Evolutionary conservation across 2,113 vertebrate genomes (phyloP).

Genomic region (Cariama cristata): DNA sequence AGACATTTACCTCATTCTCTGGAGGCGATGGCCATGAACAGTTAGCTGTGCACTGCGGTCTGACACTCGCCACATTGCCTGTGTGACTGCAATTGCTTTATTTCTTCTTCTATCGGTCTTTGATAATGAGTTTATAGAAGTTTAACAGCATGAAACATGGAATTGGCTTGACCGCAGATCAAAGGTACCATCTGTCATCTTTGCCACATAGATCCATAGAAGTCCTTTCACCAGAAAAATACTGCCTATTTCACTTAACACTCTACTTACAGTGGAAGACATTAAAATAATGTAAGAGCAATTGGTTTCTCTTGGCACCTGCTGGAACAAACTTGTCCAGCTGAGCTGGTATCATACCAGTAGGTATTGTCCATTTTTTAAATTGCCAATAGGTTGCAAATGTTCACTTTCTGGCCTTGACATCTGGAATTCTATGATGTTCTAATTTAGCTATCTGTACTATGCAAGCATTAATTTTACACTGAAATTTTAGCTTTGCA

Average conservation of each 20-base stretch:
- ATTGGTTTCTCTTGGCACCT: neutral
- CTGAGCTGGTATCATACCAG: neutral
- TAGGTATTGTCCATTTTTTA: neutral
- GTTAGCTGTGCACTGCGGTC: fast-evolving
- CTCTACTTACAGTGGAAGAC: neutral
- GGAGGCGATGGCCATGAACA: neutral
- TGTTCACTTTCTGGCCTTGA: neutral
- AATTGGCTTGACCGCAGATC: neutral
- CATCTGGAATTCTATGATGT: neutral
- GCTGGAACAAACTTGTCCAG: neutral
- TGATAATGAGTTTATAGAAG: neutral
- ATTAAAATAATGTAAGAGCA: fast-evolving
- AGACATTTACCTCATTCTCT: fast-evolving
- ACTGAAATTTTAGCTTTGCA: neutral
- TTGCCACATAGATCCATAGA: fast-evolving
- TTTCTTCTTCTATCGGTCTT: neutral
- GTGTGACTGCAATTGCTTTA: fast-evolving
- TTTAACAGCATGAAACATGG: neutral
- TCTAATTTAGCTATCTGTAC: neutral
- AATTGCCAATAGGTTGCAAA: no score
- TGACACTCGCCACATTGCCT: fast-evolving
- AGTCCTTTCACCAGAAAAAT: neutral
- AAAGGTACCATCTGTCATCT: neutral
- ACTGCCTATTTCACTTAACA: fast-evolving
- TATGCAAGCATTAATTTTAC: no score